A percentile compares a stretch with the other conserved stretches of the same genome.
phyloP scores from a whole-genome alignment of 2,113 vertebrate genomes.

The Pygoscelis antarcticus region DNA sequence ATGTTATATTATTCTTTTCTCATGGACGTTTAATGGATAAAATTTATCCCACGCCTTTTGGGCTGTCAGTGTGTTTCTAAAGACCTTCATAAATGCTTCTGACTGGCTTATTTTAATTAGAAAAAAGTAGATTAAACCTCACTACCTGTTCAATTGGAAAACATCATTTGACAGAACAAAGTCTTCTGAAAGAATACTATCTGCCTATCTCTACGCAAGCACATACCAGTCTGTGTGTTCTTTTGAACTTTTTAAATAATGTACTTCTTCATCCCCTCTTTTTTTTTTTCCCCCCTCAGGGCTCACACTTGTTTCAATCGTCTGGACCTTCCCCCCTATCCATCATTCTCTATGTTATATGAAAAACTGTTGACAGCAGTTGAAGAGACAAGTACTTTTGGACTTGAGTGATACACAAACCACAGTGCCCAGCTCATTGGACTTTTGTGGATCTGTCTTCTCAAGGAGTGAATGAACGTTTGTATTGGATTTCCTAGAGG shows the following conservation, averaged over 20 bases:
- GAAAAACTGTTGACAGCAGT: conserved; percentile 98
- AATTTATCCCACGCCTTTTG: neutral
- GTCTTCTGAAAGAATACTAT: neutral
- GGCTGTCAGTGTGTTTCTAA: neutral
- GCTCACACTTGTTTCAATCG: conserved; percentile 99
- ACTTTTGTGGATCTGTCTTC: conserved; percentile 55
- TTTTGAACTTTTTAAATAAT: neutral
- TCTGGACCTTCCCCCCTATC: conserved; percentile 95
- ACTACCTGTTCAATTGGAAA: neutral
- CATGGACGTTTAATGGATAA: neutral
- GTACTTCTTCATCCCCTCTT: conserved; percentile 12
- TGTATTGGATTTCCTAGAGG: conserved; percentile 24
- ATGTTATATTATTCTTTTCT: neutral
- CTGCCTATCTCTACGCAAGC: neutral
- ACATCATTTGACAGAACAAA: conserved; percentile 1
- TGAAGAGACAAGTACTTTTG: conserved; percentile 98
- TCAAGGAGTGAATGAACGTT: conserved; percentile 1
- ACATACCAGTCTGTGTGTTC: conserved; percentile 1
- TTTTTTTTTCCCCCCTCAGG: conserved; percentile 69
- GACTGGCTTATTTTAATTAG: neutral
- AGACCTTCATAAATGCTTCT: neutral
- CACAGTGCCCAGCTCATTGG: conserved; percentile 45
- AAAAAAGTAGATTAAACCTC: neutral
- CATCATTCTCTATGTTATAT: conserved; percentile 97
- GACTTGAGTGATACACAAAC: conserved; percentile 86